Conservation (phyloP, 2,113 vertebrate species). For the Neogobius melanostomus region DNA sequence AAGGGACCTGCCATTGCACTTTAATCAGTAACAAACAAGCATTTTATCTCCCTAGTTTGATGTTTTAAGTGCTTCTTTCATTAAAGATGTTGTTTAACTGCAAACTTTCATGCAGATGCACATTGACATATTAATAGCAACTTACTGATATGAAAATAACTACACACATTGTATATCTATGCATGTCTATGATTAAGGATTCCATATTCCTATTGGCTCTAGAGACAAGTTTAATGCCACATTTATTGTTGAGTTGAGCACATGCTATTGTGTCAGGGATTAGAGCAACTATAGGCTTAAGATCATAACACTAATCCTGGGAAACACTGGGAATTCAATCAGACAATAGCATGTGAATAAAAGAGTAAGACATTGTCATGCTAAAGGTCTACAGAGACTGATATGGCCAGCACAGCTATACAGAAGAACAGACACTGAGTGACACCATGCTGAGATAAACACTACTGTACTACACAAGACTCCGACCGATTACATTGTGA, state of each 20-base stretch:
- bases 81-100: neutral
- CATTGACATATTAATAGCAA: too few species aligned
- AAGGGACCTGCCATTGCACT: conserved; percentile 4
- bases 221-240: neutral
- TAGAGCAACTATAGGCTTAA: conserved; percentile 37
- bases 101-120: neutral
- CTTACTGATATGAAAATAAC: too few species aligned
- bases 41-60: conserved; percentile 14
- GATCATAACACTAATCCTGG: conserved; percentile 32
- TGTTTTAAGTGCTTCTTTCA: conserved; percentile 8
- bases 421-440: conserved; percentile 13
- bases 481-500: conserved; percentile 17
- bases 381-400: neutral
- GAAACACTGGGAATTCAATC: conserved; percentile 38
- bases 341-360: conserved; percentile 15
- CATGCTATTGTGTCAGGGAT: conserved; percentile 38
- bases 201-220: too few species aligned
- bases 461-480: conserved; percentile 7
- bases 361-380: conserved; percentile 13
- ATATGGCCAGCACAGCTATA: conserved; percentile 15
- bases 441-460: conserved; percentile 29
- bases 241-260: conserved; percentile 14
- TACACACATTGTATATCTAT: too few species aligned
- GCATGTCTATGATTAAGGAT: too few species aligned
- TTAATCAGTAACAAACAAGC: conserved; percentile 13